A percentile compares a stretch with the other conserved stretches of the same genome.
These are phyloP conservation scores for Myoxocephalus aenaeus DNA, from an alignment of 2,797 vertebrate species.

Conservation along the genomic window DNA sequence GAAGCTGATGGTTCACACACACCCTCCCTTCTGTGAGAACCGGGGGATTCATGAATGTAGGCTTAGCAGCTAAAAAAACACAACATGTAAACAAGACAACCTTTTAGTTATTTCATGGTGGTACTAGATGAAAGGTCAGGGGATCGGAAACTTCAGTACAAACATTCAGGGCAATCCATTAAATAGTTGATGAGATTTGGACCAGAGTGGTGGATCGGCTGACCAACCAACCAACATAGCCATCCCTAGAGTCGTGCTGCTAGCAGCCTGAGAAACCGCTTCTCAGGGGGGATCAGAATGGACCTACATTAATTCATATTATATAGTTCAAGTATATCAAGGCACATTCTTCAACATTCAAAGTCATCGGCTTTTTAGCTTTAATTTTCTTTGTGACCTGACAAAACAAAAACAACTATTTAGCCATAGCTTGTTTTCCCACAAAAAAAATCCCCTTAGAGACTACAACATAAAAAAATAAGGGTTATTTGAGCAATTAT, in stretches of 20 bases:
- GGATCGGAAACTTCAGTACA: neutral
- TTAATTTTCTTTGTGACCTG: neutral
- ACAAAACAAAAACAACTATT: neutral
- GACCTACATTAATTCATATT: neutral
- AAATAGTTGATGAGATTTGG: neutral
- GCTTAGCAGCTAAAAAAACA: slow-evolving; percentile 1
- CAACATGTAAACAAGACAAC: too few species aligned
- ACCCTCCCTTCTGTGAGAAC: too few species aligned
- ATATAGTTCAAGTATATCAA: neutral
- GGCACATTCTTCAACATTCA: neutral
- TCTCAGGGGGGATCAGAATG: neutral
- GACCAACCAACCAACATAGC: neutral
- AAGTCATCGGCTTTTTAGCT: slow-evolving; percentile 5
- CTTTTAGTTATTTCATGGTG: neutral
- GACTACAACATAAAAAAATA: neutral
- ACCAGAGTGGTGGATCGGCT: neutral
- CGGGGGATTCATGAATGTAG: too few species aligned
- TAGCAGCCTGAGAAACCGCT: neutral
- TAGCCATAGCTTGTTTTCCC: neutral
- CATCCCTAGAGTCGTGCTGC: neutral
- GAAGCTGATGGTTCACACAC: neutral
- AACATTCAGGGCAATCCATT: neutral
- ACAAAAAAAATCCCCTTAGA: neutral
- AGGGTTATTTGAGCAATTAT: slow-evolving; percentile 3
- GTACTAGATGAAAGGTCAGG: neutral